Evolutionary conservation across 1,140 invertebrate genomes (phyloP), one percentile per base, ranked within the genome.

Genomic region (Physella acuta): DNA sequence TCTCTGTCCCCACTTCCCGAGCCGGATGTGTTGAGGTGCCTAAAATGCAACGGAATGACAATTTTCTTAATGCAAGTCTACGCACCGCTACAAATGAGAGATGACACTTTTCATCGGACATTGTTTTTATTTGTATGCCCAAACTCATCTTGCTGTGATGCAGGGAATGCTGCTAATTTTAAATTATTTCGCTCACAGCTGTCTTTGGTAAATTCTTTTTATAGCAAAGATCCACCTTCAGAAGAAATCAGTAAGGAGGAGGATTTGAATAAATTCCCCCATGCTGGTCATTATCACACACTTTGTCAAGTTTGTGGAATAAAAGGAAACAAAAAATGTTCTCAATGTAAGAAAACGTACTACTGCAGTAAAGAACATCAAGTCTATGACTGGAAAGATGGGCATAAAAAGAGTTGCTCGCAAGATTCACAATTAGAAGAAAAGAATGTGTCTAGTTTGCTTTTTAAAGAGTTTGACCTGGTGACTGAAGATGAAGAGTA

Each of bases 31-130:
- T 73, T 97, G 51, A 77, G 86, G 56, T 98, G 95, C 81, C 79
- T 82, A 36, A 88, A 87, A 73, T 97, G 95, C 79, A 80, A 87
- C 1, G 87, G 91, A 58, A 89, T 90, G 36, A 88, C 90, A 69
- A 83, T 90, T 36, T 96, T 97, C 86, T 85, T 98, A n/a, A 90
- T 93, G 72, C 94, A 98, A 86, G 87, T 97, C n/a, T 98, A 97
- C 86, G 92, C 93, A n/a, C 93, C 94, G 0, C 44, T 72, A 49
- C 64, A 78, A 28, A 59, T 78, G 3, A 52, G 74, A 62, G 30
- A 66, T 20, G 73, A 75, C 67, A 88, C 90, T 59, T 98, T 97
- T 86, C 96, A 98, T 85, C 87, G 95, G 60, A 91, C 90, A 1
- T 77, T 98, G 64, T 98, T 91, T 83, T 80, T 98, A 31, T 98